Base-by-base conservation (phyloP, 2,797 vertebrate genomes). In the Eulemur mongoz region DNA sequence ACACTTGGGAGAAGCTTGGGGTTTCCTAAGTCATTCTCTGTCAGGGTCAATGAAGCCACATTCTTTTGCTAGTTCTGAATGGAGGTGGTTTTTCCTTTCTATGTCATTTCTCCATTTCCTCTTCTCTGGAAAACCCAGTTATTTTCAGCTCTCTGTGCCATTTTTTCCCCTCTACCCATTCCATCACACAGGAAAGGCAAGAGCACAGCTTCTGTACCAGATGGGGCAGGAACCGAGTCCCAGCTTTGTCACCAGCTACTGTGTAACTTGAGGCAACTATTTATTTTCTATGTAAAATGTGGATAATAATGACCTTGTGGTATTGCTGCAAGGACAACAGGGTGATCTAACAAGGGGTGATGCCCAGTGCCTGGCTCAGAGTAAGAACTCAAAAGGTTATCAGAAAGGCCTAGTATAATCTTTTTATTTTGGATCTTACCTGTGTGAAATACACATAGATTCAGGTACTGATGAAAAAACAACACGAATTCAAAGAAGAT, bases 61-160 rank as follows among this genome's bases (percentile, higher is more conserved):
- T 50, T 40, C 40, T 72, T n/a, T 27, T 22, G n/a, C 61, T 65
- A 18, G 40, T 50, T 82, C 22, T n/a, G 35, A 59, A 90, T 45
- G 50, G 81, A 86, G 35, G 14, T 18, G 11, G 12, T 69, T 12
- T 4, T 75, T 82, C 73, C n/a, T 91, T 67, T 61, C 72, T 14
- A 6, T 1, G 23, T 40, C 69, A 57, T 91, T 32, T 95, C 83
- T 94, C 40, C 84, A n/a, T 80, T 96, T 97, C 38, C 81, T 87
- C 69, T 94, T 95, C 70, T 91, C 73, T 27, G 92, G 73, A 78
- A 97, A 82, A 14, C 72, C 18, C 40, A 45, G 65, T 52, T 91
- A 52, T 88, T 96, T 94, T 61, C 18, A 75, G 30, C 43, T 50
- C 59, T 86, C 76, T 54, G 30, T 70, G 63, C 57, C 69, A 43